phyloP scores from a whole-genome alignment of 2,888 invertebrate species.

The Pocota personata region DNA sequence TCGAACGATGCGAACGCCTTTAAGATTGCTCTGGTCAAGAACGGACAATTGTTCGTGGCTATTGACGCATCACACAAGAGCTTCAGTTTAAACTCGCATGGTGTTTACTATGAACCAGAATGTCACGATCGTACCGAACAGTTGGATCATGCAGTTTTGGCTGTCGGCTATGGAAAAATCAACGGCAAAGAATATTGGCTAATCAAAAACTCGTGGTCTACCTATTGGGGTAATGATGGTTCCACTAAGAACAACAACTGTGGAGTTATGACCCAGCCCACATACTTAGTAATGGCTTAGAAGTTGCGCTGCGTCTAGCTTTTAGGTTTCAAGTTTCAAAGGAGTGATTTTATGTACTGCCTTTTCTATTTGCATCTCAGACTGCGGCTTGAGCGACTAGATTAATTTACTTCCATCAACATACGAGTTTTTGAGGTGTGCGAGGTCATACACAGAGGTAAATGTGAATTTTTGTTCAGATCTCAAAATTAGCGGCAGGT shows the following conservation, averaged over 20 bases:
- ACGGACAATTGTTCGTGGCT: conserved; percentile 95
- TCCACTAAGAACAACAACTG: conserved; percentile 95
- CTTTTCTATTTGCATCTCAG: no score
- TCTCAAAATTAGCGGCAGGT: no score
- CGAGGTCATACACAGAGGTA: no score
- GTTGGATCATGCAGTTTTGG: no score
- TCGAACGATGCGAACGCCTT: conserved; percentile 85
- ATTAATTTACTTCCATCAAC: no score
- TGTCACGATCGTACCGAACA: no score
- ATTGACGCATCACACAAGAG: conserved; percentile 95
- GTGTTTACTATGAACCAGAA: conserved; percentile 94
- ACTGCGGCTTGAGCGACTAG: no score
- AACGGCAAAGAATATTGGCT: conserved; percentile 95
- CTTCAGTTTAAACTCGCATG: conserved; percentile 96
- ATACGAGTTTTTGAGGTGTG: no score
- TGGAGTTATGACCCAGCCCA: no score
- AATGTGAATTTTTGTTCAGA: no score
- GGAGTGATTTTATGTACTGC: background rate
- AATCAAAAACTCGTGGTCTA: conserved; percentile 98
- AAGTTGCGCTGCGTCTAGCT: no score
- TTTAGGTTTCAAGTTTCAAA: background rate
- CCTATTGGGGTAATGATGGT: conserved; percentile 98
- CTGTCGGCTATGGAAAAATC: conserved; percentile 90
- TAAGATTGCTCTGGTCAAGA: conserved; percentile 90
- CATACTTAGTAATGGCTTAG: no score